Evolutionary conservation across 1,140 invertebrate genomes (phyloP), one percentile per base, ranked within the genome.

Genomic region (Drosophila varians): DNA sequence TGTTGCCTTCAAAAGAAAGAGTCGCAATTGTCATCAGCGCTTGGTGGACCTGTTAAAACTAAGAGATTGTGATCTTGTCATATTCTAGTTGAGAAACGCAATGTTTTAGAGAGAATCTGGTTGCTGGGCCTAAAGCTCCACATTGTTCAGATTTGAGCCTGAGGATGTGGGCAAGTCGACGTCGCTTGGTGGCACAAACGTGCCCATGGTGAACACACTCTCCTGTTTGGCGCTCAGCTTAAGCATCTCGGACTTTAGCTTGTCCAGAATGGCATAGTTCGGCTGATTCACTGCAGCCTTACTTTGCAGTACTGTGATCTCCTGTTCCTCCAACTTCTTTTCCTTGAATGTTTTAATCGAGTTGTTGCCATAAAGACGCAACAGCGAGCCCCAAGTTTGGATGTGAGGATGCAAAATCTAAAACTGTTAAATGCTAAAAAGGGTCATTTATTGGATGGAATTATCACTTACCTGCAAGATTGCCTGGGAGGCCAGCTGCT

Each of bases 401-500:
- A 99, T 96, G 89, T 99, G 97, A 1, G 98, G 97, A 93, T 99
- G 98, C 21, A 98, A 91, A 26, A 94, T 93, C 94, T 95, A 62
- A 7, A 12, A 38, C 6, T 0, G 25, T 56, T 9, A 2, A 4
- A 4, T 7, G 9, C 16, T 14, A n/a, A 2, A 6, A 5, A 7
- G 19, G 3, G 28, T 11, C 9, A 31, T 3, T 9, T 8, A 31
- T 31, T 31, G 0, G 9, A 3, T 11, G 9, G 9, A 11, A 4
- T 5, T 9, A 34, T 23, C 5, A 16, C 48, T 49, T 74, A 94
- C 93, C 91, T 98, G 96, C 25, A 99, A 91, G 73, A 99, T 98
- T n/a, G 96, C 95, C 92, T 99, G 98, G 11, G 98, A 97, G 8
- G 98, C 98, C 76, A 96, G 92, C 90, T 99, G 98, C 91, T 99